Evolutionary conservation across 2,797 vertebrate species (phyloP).

Genomic region (Numenius phaeopus): DNA sequence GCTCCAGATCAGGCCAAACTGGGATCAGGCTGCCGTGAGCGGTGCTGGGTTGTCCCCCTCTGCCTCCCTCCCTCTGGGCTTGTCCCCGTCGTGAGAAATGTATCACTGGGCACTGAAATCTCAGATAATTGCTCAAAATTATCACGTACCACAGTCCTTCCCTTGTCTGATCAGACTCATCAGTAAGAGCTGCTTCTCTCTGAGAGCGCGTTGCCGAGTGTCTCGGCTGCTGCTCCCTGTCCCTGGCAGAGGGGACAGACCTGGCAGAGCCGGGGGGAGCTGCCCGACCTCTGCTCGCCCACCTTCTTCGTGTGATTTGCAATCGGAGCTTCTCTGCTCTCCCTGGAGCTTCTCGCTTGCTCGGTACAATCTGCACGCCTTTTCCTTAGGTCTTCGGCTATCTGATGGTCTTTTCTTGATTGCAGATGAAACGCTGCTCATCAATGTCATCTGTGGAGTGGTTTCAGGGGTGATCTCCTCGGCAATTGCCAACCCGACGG

Average conservation of each 20-base stretch:
- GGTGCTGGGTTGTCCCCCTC: neutral
- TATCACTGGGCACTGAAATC: neutral
- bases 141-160: fast-evolving
- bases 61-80: neutral
- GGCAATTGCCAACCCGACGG: slow-evolving; percentile 92
- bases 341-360: neutral
- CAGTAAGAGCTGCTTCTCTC: neutral
- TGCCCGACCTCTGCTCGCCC: neutral
- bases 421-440: slow-evolving; percentile 93
- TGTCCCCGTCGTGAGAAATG: neutral
- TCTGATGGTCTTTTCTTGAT: slow-evolving; percentile 24
- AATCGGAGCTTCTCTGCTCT: neutral
- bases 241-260: neutral
- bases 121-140: neutral
- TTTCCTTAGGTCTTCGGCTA: fast-evolving
- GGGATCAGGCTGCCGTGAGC: neutral
- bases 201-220: neutral
- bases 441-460: slow-evolving; percentile 96
- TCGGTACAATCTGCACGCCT: too few relatives aligned
- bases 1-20: neutral
- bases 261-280: neutral
- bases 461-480: slow-evolving; percentile 95
- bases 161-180: neutral
- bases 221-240: neutral
- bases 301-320: neutral